A percentile compares a stretch with the other conserved stretches of the same genome.
Evolutionary conservation across 1,140 invertebrate genomes (phyloP).

Genomic region (Anthonomus grandis): DNA sequence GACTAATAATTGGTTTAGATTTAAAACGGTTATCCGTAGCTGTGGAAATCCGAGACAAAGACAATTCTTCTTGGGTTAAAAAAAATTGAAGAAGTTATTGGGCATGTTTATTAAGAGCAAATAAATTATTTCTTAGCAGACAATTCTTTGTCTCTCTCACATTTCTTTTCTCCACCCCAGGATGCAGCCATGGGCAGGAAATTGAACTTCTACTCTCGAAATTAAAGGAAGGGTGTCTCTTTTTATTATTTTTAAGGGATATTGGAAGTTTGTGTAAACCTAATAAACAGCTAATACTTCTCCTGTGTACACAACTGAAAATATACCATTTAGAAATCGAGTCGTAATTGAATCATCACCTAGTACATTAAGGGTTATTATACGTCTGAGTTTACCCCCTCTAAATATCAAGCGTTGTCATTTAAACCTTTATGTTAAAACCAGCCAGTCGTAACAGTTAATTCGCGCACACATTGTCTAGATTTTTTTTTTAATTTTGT

Average conservation of each 20-base stretch:
- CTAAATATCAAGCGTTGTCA: slow-evolving; percentile 1
- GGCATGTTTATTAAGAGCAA: too few relatives aligned
- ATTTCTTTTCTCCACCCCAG: too few relatives aligned
- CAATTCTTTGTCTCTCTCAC: too few relatives aligned
- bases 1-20: slow-evolving; percentile 25
- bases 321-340: too few relatives aligned
- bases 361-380: neutral
- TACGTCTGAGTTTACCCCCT: neutral
- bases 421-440: slow-evolving; percentile 17
- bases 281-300: too few relatives aligned
- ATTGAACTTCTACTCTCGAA: slow-evolving; percentile 20
- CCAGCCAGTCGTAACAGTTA: slow-evolving; percentile 6
- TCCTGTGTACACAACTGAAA: too few relatives aligned
- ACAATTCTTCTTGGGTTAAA: too few relatives aligned
- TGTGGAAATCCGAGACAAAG: slow-evolving; percentile 16
- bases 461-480: slow-evolving; percentile 15
- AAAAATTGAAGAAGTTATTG: too few relatives aligned
- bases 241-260: slow-evolving; percentile 17
- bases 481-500: slow-evolving; percentile 15
- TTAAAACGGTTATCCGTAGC: slow-evolving; percentile 11
- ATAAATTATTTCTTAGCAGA: too few relatives aligned
- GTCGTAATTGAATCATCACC: too few relatives aligned
- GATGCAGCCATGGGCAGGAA: slow-evolving; percentile 19
- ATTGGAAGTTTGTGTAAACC: slow-evolving; percentile 14
- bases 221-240: slow-evolving; percentile 18